Percentiles rank a stretch among this genome's conserved stretches.
These are phyloP conservation scores for Thunnus maccoyii DNA, from an alignment of 2,113 vertebrate genomes.

Conservation along the genomic window DNA sequence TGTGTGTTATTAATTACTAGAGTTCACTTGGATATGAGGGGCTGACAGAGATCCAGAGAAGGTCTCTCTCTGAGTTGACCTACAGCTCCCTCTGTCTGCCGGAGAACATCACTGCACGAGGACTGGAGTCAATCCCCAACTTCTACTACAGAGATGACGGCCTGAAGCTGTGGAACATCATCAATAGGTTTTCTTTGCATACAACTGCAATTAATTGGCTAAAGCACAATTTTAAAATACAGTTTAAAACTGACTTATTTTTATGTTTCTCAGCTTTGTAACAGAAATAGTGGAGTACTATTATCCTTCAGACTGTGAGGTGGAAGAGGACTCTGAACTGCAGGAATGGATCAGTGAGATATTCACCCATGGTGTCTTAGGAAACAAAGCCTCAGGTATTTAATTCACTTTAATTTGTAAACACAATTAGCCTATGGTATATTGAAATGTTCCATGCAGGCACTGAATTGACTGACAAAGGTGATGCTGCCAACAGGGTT, in stretches of 20 bases:
- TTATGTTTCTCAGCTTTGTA: constrained; percentile 79
- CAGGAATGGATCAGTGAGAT: constrained; percentile 88
- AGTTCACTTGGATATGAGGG: constrained; percentile 54
- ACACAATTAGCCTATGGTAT: not conserved
- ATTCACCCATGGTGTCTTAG: constrained; percentile 83
- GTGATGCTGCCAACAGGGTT: constrained; percentile 51
- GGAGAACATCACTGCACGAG: constrained; percentile 68
- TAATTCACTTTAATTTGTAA: not conserved
- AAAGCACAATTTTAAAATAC: not conserved
- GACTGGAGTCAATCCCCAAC: constrained; percentile 63
- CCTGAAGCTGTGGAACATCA: constrained; percentile 67
- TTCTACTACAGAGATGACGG: constrained; percentile 77
- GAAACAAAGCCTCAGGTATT: constrained; percentile 70
- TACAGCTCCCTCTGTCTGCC: constrained; percentile 73
- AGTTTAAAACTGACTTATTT: not conserved
- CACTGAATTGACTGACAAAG: not conserved
- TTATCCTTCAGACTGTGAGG: constrained; percentile 63
- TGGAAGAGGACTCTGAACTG: constrained; percentile 83
- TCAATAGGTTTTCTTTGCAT: constrained; percentile 36
- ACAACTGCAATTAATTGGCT: not conserved
- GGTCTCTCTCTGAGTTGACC: constrained; percentile 23
- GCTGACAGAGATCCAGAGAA: constrained; percentile 50
- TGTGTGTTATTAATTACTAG: constrained; percentile 21
- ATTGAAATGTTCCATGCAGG: not conserved
- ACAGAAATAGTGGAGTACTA: constrained; percentile 59